Conservation (phyloP, 2,797 vertebrate species). For the Esox masquinongy region DNA sequence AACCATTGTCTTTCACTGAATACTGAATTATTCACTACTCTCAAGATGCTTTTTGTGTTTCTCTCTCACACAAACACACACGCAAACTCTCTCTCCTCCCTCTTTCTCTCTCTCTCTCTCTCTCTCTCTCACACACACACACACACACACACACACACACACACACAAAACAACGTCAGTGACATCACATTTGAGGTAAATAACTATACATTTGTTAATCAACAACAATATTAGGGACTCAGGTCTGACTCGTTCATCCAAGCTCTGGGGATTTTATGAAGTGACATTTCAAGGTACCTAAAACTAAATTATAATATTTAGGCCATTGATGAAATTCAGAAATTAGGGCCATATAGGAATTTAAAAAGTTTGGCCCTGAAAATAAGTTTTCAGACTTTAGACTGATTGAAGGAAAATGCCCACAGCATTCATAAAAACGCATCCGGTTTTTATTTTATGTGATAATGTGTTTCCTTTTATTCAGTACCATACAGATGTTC, state of each 20-base stretch:
- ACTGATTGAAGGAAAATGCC: background rate
- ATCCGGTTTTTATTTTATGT: background rate
- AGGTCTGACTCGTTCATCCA: background rate
- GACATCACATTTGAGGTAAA: slow-evolving; percentile 4
- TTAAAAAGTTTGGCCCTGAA: background rate
- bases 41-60: slow-evolving; percentile 15
- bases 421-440: background rate
- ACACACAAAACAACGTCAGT: background rate
- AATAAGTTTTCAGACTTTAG: background rate
- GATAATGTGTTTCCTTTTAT: background rate
- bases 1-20: slow-evolving; percentile 16
- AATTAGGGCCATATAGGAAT: slow-evolving; percentile 7
- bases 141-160: background rate
- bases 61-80: slow-evolving; percentile 1
- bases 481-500: background rate
- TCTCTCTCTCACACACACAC: slow-evolving; percentile 1
- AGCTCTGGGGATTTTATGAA: slow-evolving; percentile 8
- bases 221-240: slow-evolving; percentile 7
- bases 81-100: background rate
- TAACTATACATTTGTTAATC: background rate
- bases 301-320: slow-evolving; percentile 6
- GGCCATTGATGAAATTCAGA: background rate
- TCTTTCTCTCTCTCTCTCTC: background rate
- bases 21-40: slow-evolving; percentile 23
- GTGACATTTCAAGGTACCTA: slow-evolving; percentile 2